Conservation (phyloP, 2,888 invertebrate species). For the Hemicrepidius hirtus region DNA sequence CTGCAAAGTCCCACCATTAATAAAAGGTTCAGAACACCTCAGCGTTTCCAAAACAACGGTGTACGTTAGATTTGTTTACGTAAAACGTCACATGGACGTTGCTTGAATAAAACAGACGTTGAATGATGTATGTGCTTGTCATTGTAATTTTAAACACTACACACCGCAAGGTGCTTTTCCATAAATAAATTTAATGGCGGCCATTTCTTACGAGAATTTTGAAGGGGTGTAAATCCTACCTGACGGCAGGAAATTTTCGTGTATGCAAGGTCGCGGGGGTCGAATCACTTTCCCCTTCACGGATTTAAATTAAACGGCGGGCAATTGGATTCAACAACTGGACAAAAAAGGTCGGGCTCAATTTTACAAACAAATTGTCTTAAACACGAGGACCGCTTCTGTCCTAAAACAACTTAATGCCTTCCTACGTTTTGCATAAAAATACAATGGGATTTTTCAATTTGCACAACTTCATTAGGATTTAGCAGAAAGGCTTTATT, state of each 20-base stretch:
- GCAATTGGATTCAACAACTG: slow-evolving; percentile 18
- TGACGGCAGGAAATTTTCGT: slow-evolving; percentile 10
- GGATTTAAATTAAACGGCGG: slow-evolving; percentile 15
- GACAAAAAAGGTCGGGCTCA: neutral
- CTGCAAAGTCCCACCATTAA: slow-evolving; percentile 30
- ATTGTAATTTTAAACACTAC: slow-evolving; percentile 31
- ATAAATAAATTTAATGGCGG: slow-evolving; percentile 24
- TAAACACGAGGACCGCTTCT: slow-evolving; percentile 33
- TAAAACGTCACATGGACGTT: slow-evolving; percentile 24
- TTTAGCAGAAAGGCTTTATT: slow-evolving; percentile 47
- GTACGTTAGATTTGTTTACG: slow-evolving; percentile 28
- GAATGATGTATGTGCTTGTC: slow-evolving; percentile 36
- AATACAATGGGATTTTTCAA: slow-evolving; percentile 50
- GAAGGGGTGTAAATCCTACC: slow-evolving; percentile 23
- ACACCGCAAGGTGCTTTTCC: slow-evolving; percentile 22
- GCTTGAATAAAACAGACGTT: slow-evolving; percentile 29
- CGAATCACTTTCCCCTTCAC: neutral
- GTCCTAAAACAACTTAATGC: slow-evolving; percentile 41
- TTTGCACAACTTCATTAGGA: slow-evolving; percentile 51
- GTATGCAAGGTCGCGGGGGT: neutral
- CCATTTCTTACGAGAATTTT: slow-evolving; percentile 17
- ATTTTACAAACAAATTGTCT: slow-evolving; percentile 38
- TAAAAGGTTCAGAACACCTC: slow-evolving; percentile 32
- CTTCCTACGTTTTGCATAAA: slow-evolving; percentile 41
- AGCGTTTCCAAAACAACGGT: slow-evolving; percentile 24